These are phyloP conservation scores for Masticophis lateralis DNA, from an alignment of 2,797 vertebrate species.

Conservation along the genomic window DNA sequence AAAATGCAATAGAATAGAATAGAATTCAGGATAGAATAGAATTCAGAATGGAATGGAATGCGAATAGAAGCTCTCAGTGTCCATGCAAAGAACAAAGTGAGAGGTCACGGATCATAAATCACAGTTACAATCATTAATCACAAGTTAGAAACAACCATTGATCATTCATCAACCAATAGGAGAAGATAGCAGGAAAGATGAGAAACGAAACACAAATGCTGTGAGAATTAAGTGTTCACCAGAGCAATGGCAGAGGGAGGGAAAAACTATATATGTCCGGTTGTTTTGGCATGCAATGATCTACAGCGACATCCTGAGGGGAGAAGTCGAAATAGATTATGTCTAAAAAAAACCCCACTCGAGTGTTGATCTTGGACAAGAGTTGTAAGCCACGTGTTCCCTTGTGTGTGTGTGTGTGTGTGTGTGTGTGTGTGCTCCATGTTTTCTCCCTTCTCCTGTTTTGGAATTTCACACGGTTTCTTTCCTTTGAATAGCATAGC, in stretches of 20 bases:
- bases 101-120: too few species aligned
- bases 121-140: too few species aligned
- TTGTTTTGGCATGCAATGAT: neutral
- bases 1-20: too few species aligned
- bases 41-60: neutral
- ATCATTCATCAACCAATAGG: too few species aligned
- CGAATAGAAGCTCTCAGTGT: neutral
- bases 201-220: too few species aligned
- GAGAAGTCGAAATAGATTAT: neutral
- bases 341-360: neutral
- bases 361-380: neutral
- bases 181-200: too few species aligned
- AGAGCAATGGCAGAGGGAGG: neutral
- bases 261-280: neutral
- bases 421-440: conserved; percentile 33
- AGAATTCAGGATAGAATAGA: too few species aligned
- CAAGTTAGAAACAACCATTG: too few species aligned
- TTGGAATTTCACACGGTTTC: conserved; percentile 75
- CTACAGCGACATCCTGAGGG: neutral
- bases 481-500: conserved; percentile 93
- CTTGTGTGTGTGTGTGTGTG: neutral
- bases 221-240: neutral
- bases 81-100: too few species aligned
- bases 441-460: conserved; percentile 46
- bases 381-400: conserved; percentile 5